phyloP scores from a whole-genome alignment of 2,797 vertebrate genomes.

The Sebastes baramenuke region DNA sequence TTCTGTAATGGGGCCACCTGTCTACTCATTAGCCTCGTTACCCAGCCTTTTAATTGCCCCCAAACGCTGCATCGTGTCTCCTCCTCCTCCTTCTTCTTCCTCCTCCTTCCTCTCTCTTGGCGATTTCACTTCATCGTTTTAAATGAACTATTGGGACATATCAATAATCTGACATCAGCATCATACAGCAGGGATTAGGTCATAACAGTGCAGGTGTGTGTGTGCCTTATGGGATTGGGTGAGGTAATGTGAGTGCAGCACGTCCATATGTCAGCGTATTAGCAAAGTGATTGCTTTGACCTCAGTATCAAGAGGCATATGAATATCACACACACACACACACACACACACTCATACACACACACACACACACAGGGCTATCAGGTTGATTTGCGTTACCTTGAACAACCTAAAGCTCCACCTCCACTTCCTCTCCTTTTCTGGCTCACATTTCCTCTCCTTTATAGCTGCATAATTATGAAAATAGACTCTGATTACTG shows the following conservation, averaged over 20 bases:
- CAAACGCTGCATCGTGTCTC: constrained; percentile 48
- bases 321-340: constrained; percentile 9
- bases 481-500: constrained; percentile 1
- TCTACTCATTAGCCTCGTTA: constrained; percentile 77
- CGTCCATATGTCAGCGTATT: constrained; percentile 49
- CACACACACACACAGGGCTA: not conserved
- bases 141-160: constrained; percentile 54
- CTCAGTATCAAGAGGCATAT: constrained; percentile 50
- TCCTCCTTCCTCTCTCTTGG: not conserved
- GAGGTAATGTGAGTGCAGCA: constrained; percentile 24
- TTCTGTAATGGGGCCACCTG: constrained; percentile 73
- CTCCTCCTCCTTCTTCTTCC: constrained; percentile 8
- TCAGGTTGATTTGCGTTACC: constrained; percentile 50
- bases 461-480: constrained; percentile 5
- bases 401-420: constrained; percentile 27
- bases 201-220: constrained; percentile 51
- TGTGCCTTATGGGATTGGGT: constrained; percentile 26
- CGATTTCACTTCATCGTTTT: constrained; percentile 13
- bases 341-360: not conserved
- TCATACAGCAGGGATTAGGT: constrained; percentile 39
- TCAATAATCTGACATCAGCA: constrained; percentile 62
- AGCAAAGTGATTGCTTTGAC: constrained; percentile 67
- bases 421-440: not conserved
- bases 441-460: not conserved
- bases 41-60: constrained; percentile 74